Base-by-base conservation (phyloP, 1,140 invertebrate species). In the Metaphire vulgaris region DNA sequence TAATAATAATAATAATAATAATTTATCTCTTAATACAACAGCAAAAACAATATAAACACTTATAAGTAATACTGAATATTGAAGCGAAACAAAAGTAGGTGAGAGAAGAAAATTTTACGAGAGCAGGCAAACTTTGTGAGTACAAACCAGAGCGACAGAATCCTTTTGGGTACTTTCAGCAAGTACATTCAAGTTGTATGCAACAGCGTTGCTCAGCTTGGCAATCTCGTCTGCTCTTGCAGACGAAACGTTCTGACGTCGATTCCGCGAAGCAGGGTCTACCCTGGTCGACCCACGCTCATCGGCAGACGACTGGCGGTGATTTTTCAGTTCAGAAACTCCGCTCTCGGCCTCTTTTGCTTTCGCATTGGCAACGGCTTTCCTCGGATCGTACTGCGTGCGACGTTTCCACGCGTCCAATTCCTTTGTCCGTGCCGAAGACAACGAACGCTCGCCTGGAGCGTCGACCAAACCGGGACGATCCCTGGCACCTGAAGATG, bases 141-240 rank as follows among this genome's bases (percentile, higher is more conserved):
- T 56, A 56, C 72, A 29, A 21, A 73, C 72, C 72, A 73, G 72
- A 0, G 30, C n/a, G 29, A 56, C 33, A 41, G 72, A 6, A 34
- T 73, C 33, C 56, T 56, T 73, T 34, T 2, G 34, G 30, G 33
- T 64, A n/a, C 33, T 73, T 26, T 64, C 41, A 1, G 41, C 41
- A 2, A 73, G 72, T 34, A 41, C 72, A n/a, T 73, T 73, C 15
- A 73, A 41, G 33, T 73, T 73, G 72, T 73, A 31, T 12, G 72
- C 72, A 41, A 73, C 72, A 1, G 72, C 33, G 41, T 73, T 31
- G 34, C 72, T 73, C 72, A 73, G 32, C 72, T 73, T 32, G 34
- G 72, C 72, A 73, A 73, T 73, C 72, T 73, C 41, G 30, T 6
- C 28, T 26, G n/a, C 67, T 26, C 67, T 31, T 26, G 6, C 67